Percentiles rank a stretch among this genome's conserved stretches.
Conservation (phyloP, 2,113 vertebrate genomes). For the Gallinago jamesoni region DNA sequence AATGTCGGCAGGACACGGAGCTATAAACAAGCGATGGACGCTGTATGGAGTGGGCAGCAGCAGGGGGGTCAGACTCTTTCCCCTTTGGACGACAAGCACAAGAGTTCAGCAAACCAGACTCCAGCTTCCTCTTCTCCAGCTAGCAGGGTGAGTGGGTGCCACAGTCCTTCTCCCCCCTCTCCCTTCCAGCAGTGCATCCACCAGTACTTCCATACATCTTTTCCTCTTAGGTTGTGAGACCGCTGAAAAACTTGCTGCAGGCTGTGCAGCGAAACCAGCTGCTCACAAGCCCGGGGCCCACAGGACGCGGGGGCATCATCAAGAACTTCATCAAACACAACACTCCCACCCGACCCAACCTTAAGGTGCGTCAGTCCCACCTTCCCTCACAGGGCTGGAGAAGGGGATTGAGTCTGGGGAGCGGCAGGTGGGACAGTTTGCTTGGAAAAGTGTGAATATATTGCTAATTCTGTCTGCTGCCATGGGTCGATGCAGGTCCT, state of each 20-base stretch:
- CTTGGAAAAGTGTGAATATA: background rate
- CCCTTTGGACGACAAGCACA: slow-evolving; percentile 30
- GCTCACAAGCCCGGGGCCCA: slow-evolving; percentile 78
- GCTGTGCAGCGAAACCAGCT: slow-evolving; percentile 89
- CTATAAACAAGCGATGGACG: slow-evolving; percentile 64
- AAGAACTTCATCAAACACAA: slow-evolving; percentile 87
- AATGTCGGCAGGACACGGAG: slow-evolving; percentile 59
- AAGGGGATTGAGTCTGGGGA: background rate
- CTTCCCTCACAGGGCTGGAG: background rate
- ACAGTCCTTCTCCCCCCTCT: background rate
- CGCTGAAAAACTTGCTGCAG: slow-evolving; percentile 87
- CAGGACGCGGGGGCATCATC: slow-evolving; percentile 70
- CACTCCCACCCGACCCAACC: slow-evolving; percentile 77
- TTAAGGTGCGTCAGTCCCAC: slow-evolving; percentile 75
- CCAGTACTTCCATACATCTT: background rate
- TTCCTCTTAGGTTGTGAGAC: slow-evolving; percentile 76
- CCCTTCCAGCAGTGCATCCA: background rate
- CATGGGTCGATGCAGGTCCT: background rate
- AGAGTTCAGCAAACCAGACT: slow-evolving; percentile 70
- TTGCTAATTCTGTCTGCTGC: background rate
- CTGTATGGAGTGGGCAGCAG: background rate
- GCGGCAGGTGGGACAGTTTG: background rate
- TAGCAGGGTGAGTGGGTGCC: slow-evolving; percentile 77
- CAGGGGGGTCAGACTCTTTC: background rate
- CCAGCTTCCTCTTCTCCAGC: slow-evolving; percentile 74